Evolutionary conservation across 2,797 vertebrate species (phyloP), one percentile per base, ranked within the genome.

Genomic region (Sebastolobus altivelis): DNA sequence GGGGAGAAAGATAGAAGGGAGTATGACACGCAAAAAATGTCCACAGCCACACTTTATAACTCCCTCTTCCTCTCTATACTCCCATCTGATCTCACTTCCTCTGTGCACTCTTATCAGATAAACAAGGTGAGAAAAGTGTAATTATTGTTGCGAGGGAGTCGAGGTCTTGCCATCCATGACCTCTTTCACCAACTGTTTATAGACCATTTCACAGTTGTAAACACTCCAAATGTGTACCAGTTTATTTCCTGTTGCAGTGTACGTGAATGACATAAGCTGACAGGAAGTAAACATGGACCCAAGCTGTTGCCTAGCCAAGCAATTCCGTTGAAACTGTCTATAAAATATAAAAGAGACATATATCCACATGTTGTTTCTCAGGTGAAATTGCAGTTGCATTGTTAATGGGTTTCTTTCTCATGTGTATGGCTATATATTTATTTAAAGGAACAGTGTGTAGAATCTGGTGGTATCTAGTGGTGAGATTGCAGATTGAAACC

Each of bases 41-140:
- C 37, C 12, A 1, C 0, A 6, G 14, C 37, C 10, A 1, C 67
- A 52, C n/a, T 43, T 65, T 43, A 16, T 22, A 4, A 46, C 65
- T 61, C 3, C 1, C 13, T 68, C 40, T 62, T 49, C 46, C 25
- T 69, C 40, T 62, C 68, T 61, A 16, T 56, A 13, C 70, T 77
- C 14, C 5, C 22, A 40, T 68, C 77, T 72, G 31, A 62, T 70
- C 35, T 55, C 40, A 27, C 37, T 63, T 72, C 52, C 59, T 72
- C 38, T 33, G 2, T 33, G 8, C 8, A 12, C 8, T 65, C 22
- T 77, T 49, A 46, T 72, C 67, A 65, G 35, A 78, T 58, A 49
- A 49, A 68, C 46, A 46, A 12, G 12, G 9, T 18, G 49, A 75
- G 18, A 49, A 80, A 62, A 25, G 14, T 58, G 52, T 16, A 46